Evolutionary conservation across 2,113 vertebrate species (phyloP).

Genomic region (Canis aureus): DNA sequence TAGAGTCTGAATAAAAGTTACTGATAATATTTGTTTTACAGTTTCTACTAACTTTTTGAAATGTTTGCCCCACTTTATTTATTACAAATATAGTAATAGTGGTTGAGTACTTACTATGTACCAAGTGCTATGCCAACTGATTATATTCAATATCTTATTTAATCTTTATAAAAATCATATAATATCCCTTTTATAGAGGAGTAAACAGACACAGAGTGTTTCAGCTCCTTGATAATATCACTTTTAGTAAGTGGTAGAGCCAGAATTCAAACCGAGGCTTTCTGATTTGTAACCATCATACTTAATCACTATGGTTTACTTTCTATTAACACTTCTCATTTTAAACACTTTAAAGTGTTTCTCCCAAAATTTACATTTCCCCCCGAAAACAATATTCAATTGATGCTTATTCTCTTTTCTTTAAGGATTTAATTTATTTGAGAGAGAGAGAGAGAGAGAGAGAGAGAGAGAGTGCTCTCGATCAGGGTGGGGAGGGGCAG

Average conservation of each 20-base stretch:
- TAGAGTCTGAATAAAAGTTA: not conserved
- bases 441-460: not conserved
- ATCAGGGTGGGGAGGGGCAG: not conserved
- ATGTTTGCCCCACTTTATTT: not conserved
- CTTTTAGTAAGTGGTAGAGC: not conserved
- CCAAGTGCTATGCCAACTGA: not conserved
- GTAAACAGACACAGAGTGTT: not conserved
- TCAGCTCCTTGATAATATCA: not conserved
- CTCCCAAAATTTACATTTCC: not conserved
- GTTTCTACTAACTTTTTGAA: not conserved
- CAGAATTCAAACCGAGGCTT: not conserved
- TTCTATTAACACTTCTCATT: not conserved
- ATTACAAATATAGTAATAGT: not conserved
- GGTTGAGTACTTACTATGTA: not conserved
- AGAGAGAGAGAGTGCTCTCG: no score
- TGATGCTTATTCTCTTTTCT: not conserved
- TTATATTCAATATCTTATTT: not conserved
- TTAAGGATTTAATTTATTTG: not conserved
- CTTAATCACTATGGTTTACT: not conserved
- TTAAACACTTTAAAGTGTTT: not conserved
- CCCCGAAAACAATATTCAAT: not conserved
- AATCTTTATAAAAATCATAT: not conserved
- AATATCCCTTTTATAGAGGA: not conserved
- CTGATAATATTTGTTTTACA: not conserved
- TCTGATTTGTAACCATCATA: not conserved